phyloP scores from a whole-genome alignment of 2,888 invertebrate species.

The Rapana venosa region DNA sequence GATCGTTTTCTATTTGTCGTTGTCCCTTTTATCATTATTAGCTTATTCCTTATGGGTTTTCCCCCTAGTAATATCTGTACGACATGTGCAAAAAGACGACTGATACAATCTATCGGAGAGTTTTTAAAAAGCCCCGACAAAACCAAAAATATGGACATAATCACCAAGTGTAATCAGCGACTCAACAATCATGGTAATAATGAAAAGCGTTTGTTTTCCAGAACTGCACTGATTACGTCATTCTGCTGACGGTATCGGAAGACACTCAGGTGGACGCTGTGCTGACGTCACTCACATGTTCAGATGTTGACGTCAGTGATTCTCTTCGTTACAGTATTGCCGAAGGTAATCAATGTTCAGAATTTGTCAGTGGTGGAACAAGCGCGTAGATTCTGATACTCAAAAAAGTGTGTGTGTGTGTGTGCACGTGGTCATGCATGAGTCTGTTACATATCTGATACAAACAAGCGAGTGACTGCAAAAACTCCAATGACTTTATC shows the following conservation, averaged over 20 bases:
- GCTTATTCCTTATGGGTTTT: too few species aligned
- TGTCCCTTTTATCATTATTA: too few species aligned
- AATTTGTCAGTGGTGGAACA: too few species aligned
- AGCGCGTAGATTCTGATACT: too few species aligned
- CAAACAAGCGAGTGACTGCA: too few species aligned
- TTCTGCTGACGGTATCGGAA: conserved; percentile 11
- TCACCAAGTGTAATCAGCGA: not conserved
- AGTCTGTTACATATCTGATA: not conserved
- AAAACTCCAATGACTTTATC: too few species aligned
- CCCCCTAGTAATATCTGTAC: too few species aligned
- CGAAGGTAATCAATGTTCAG: not conserved
- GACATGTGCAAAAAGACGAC: too few species aligned
- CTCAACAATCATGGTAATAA: not conserved
- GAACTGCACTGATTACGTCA: conserved; percentile 15
- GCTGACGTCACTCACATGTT: conserved; percentile 34
- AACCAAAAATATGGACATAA: too few species aligned
- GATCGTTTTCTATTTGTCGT: too few species aligned
- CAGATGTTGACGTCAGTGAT: conserved; percentile 31
- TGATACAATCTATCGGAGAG: too few species aligned
- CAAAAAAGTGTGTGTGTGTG: conserved; percentile 18
- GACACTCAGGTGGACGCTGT: not conserved
- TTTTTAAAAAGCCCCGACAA: too few species aligned
- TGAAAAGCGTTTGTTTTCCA: not conserved
- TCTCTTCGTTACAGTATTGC: conserved; percentile 6
- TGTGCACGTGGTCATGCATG: conserved; percentile 1